phyloP scores from a whole-genome alignment of 64 coral and sea anemone genomes.

The Hydrozoanthus tunicans region DNA sequence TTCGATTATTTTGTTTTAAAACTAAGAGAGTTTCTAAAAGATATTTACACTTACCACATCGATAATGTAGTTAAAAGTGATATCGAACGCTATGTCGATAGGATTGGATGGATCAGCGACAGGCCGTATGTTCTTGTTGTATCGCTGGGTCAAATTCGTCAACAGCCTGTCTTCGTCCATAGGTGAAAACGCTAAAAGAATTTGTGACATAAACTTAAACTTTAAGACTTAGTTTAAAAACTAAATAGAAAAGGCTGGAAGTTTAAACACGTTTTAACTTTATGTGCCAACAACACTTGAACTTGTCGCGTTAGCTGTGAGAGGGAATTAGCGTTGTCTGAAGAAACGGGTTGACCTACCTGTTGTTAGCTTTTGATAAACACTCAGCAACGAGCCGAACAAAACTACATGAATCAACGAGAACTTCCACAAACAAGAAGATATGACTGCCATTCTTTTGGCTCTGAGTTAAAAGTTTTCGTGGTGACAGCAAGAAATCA shows the following conservation, averaged over 20 bases:
- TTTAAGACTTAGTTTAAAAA: background rate
- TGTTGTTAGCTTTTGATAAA: background rate
- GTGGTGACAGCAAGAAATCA: background rate
- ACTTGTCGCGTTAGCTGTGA: background rate
- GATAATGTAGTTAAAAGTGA: constrained; percentile 82
- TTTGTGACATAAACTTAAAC: background rate
- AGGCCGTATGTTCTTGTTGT: constrained; percentile 56
- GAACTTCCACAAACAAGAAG: constrained; percentile 2
- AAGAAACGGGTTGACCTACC: background rate
- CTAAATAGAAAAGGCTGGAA: background rate
- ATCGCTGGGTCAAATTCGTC: constrained; percentile 54
- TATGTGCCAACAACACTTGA: no score
- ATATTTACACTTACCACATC: constrained; percentile 66
- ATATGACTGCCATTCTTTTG: background rate
- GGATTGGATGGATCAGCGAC: constrained; percentile 1
- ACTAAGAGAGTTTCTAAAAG: background rate
- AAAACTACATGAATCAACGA: background rate
- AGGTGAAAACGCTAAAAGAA: constrained; percentile 28
- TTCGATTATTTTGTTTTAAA: background rate
- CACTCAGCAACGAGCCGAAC: background rate
- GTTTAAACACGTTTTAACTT: background rate
- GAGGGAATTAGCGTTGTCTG: background rate
- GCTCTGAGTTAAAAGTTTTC: background rate
- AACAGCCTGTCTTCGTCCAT: constrained; percentile 62
- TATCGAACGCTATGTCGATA: constrained; percentile 62